These are phyloP conservation scores for Drosophila nasuta DNA, from an alignment of 1,140 invertebrate species.

Conservation along the genomic window DNA sequence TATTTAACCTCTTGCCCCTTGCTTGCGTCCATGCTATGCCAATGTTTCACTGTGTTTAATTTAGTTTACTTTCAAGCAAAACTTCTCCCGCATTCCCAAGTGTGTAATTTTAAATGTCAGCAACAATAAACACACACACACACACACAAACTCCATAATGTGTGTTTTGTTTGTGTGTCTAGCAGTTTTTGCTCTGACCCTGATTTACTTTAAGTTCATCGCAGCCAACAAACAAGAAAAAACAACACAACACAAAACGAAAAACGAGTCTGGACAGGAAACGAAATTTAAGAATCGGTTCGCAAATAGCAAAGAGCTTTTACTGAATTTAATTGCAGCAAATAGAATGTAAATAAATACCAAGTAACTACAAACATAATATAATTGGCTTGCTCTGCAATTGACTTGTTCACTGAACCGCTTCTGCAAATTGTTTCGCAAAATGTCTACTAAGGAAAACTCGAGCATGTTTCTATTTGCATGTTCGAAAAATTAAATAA, in stretches of 20 bases:
- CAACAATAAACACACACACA: conserved; percentile 58
- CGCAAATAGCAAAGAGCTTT: neutral
- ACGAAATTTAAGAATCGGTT: conserved; percentile 25
- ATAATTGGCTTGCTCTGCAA: too few species aligned
- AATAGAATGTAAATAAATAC: too few species aligned
- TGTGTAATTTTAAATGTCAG: conserved; percentile 81
- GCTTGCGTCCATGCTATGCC: neutral
- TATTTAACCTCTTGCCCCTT: neutral
- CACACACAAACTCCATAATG: conserved; percentile 14
- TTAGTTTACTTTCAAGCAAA: conserved; percentile 77
- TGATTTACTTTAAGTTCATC: conserved; percentile 61
- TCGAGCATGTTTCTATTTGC: too few species aligned
- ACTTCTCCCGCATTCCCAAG: conserved; percentile 68
- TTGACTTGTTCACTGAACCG: too few species aligned
- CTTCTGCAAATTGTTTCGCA: too few species aligned
- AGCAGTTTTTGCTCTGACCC: conserved; percentile 31
- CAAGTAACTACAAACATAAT: too few species aligned
- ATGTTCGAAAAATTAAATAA: too few species aligned
- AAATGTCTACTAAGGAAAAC: too few species aligned
- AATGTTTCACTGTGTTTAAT: conserved; percentile 60
- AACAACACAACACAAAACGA: too few species aligned
- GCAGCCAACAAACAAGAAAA: neutral
- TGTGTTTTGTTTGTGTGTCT: conserved; percentile 22
- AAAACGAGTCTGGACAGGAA: neutral
- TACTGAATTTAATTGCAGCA: too few species aligned